Evolutionary conservation across 2,888 invertebrate genomes (phyloP).

Genomic region (Epinotia ramella): DNA sequence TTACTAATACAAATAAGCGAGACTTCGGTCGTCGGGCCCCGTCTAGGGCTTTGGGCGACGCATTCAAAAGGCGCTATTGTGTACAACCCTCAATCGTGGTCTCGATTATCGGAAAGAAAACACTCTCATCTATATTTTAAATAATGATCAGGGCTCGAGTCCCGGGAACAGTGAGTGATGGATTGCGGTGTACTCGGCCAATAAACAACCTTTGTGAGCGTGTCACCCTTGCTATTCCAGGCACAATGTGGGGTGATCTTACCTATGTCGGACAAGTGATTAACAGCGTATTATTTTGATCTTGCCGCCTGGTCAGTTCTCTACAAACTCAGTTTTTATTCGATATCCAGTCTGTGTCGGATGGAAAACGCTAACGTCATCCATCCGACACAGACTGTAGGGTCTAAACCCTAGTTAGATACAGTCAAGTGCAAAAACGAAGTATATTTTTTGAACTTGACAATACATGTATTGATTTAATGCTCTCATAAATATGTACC

Average conservation of each 20-base stretch:
- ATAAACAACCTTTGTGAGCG: slow-evolving; percentile 69
- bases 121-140: slow-evolving; percentile 85
- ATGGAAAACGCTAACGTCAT: too few species aligned
- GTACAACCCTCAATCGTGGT: slow-evolving; percentile 78
- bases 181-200: slow-evolving; percentile 75
- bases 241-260: slow-evolving; percentile 43
- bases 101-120: slow-evolving; percentile 85
- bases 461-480: too few species aligned
- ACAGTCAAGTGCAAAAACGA: too few species aligned
- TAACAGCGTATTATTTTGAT: slow-evolving; percentile 39
- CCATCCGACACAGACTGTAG: too few species aligned
- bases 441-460: too few species aligned
- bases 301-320: slow-evolving; percentile 20
- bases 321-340: background rate
- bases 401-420: too few species aligned
- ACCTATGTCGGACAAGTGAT: slow-evolving; percentile 45
- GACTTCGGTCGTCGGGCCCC: slow-evolving; percentile 65
- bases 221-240: slow-evolving; percentile 65
- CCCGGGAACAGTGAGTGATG: slow-evolving; percentile 78
- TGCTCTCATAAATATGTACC: too few species aligned
- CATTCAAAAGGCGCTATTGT: slow-evolving; percentile 78
- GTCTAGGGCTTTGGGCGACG: slow-evolving; percentile 69
- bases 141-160: slow-evolving; percentile 79
- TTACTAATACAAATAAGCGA: slow-evolving; percentile 83
- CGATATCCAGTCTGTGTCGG: background rate